A percentile compares a stretch with the other conserved stretches of the same genome.
Evolutionary conservation across 1,140 invertebrate species (phyloP).

Genomic region (Diorhabda elongata): DNA sequence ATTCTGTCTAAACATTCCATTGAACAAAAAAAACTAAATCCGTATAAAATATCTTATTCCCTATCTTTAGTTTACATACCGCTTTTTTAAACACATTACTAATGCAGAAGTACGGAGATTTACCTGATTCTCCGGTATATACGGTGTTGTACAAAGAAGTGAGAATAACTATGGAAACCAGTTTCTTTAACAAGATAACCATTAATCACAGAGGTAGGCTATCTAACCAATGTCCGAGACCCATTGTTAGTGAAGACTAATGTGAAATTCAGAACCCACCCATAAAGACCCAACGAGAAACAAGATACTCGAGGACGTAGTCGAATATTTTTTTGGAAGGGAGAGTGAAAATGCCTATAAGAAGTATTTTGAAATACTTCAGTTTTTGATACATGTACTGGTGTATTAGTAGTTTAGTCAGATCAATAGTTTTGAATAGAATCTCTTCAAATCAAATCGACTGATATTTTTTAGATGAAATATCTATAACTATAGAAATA

Average conservation of each 20-base stretch:
- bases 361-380: too few species aligned
- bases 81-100: background rate
- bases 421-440: too few species aligned
- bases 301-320: background rate
- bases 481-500: too few species aligned
- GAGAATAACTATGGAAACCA: conserved; percentile 15
- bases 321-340: background rate
- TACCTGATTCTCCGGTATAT: conserved; percentile 11
- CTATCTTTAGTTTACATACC: background rate
- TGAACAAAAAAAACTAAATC: too few species aligned
- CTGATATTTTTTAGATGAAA: too few species aligned
- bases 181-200: conserved; percentile 24
- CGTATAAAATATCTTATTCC: background rate
- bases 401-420: too few species aligned
- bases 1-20: too few species aligned
- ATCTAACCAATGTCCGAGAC: conserved; percentile 29
- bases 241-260: conserved; percentile 35
- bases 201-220: conserved; percentile 32
- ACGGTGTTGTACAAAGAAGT: conserved; percentile 12
- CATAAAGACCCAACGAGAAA: conserved; percentile 24
- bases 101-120: conserved; percentile 5
- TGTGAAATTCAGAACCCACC: conserved; percentile 30
- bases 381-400: too few species aligned
- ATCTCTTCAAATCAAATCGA: too few species aligned
- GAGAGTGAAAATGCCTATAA: background rate